Conservation (phyloP, 2,113 vertebrate species). For the Pitta sordida region DNA sequence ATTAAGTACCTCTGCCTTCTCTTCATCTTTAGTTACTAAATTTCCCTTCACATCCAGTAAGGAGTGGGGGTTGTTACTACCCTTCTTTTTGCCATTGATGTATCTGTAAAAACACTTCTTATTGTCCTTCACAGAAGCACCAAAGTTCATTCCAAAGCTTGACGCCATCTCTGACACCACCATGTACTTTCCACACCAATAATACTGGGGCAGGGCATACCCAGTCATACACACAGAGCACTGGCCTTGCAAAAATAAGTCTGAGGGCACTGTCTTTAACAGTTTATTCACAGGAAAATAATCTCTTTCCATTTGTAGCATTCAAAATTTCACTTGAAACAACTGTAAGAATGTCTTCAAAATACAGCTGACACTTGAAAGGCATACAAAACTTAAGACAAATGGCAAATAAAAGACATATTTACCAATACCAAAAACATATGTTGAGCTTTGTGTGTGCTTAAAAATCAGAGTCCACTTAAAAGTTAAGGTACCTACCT, state of each 20-base stretch:
- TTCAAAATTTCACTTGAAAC: slow-evolving; percentile 5
- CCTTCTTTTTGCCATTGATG: too few species aligned
- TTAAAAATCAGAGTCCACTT: not conserved
- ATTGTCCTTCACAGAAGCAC: too few species aligned
- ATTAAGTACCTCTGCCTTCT: too few species aligned
- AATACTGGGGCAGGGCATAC: not conserved
- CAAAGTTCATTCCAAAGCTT: not conserved
- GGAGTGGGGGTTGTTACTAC: too few species aligned
- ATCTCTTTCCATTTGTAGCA: not conserved
- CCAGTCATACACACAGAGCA: not conserved
- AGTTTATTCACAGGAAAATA: slow-evolving; percentile 57
- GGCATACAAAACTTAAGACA: slow-evolving; percentile 26
- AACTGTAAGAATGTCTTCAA: not conserved
- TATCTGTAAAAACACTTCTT: too few species aligned
- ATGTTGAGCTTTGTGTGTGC: not conserved
- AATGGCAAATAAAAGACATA: not conserved
- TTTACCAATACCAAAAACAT: not conserved
- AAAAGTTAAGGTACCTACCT: not conserved
- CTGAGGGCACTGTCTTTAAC: not conserved
- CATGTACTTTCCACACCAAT: not conserved
- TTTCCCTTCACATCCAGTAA: too few species aligned
- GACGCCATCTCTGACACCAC: fast-evolving
- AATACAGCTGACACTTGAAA: slow-evolving; percentile 9
- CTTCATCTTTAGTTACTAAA: too few species aligned
- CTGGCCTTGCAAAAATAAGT: not conserved